Evolutionary conservation across 1,140 invertebrate genomes (phyloP).

Genomic region (Hyles vespertilio): DNA sequence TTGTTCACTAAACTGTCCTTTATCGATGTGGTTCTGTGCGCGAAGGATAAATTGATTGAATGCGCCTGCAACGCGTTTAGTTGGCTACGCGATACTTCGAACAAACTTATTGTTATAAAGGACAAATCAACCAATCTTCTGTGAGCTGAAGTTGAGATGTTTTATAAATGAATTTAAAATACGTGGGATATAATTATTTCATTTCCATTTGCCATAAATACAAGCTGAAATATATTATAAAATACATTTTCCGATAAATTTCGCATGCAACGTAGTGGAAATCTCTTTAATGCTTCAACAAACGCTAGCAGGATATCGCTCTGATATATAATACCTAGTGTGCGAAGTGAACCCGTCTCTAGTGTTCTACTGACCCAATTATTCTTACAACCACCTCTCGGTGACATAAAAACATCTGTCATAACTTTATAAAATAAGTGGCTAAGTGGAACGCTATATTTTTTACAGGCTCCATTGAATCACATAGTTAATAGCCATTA

Average conservation of each 20-base stretch:
- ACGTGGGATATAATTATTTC: no score
- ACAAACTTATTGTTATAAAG: no score
- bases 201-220: no score
- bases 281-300: constrained; percentile 5
- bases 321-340: constrained; percentile 15
- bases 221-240: no score
- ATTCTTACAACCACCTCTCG: constrained; percentile 19
- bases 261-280: not conserved
- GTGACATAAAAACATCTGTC: constrained; percentile 25
- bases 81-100: not conserved
- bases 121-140: no score
- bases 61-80: not conserved
- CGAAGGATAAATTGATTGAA: not conserved
- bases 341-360: constrained; percentile 12
- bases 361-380: constrained; percentile 34
- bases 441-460: no score
- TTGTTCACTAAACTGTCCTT: constrained; percentile 20
- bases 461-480: no score
- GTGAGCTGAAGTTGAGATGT: no score
- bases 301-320: constrained; percentile 6
- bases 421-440: constrained; percentile 5
- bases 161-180: no score
- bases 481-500: no score
- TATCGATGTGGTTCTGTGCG: constrained; percentile 10
- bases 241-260: not conserved